These are phyloP conservation scores for Gryon sp. DNA, from an alignment of 1,140 invertebrate genomes.

Conservation along the genomic window DNA sequence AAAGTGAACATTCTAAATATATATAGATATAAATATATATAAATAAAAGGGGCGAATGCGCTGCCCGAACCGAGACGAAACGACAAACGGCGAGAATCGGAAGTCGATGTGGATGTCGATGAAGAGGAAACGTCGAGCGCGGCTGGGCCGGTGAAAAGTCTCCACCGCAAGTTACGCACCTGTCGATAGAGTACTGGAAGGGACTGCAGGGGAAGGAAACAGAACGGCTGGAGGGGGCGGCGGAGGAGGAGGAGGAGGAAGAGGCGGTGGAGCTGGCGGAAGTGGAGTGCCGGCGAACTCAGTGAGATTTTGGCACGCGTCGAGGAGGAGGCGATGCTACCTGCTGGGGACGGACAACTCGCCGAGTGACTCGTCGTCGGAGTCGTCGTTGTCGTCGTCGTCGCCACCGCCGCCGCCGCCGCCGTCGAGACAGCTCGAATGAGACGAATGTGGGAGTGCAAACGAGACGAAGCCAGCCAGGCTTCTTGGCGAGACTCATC, in stretches of 20 bases:
- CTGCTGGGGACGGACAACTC: slow-evolving; percentile 43
- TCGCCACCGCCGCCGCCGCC: slow-evolving; percentile 36
- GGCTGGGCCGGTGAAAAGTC: slow-evolving; percentile 53
- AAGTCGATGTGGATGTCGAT: slow-evolving; percentile 37
- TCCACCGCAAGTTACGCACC: slow-evolving; percentile 63
- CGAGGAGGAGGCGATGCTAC: slow-evolving; percentile 60
- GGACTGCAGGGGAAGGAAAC: slow-evolving; percentile 53
- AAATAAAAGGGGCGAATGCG: slow-evolving; percentile 8
- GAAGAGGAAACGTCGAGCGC: slow-evolving; percentile 51
- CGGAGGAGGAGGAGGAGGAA: slow-evolving; percentile 42
- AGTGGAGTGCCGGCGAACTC: slow-evolving; percentile 57
- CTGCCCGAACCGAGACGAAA: slow-evolving; percentile 5
- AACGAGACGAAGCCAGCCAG: slow-evolving; percentile 65
- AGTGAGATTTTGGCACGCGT: slow-evolving; percentile 62
- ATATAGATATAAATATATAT: too few relatives aligned
- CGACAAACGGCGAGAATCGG: slow-evolving; percentile 7
- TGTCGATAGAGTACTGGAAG: slow-evolving; percentile 59
- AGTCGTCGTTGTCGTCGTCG: slow-evolving; percentile 40
- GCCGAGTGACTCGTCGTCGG: slow-evolving; percentile 47
- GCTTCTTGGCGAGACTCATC: slow-evolving; percentile 60
- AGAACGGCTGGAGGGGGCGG: slow-evolving; percentile 39
- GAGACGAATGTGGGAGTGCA: slow-evolving; percentile 71
- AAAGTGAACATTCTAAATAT: too few relatives aligned
- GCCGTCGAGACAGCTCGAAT: slow-evolving; percentile 57
- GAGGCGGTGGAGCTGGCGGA: slow-evolving; percentile 46